phyloP scores from a whole-genome alignment of 2,113 vertebrate genomes.

The Vidua macroura region DNA sequence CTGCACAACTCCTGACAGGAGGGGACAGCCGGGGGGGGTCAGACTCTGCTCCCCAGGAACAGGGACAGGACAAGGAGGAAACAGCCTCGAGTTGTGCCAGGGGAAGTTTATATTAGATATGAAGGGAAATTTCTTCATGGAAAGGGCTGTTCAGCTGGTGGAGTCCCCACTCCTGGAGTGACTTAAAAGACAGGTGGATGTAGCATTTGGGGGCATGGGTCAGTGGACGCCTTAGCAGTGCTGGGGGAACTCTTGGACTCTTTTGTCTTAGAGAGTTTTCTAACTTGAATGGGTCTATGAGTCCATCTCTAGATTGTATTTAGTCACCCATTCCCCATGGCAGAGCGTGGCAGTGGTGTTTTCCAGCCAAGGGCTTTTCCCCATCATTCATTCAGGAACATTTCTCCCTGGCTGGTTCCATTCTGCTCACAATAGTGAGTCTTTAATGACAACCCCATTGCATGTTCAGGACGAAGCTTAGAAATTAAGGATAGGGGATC shows the following conservation, averaged over 20 bases:
- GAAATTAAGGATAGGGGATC: not conserved
- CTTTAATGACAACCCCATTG: not conserved
- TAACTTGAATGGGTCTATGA: not conserved
- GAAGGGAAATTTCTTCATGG: not conserved
- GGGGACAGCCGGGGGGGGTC: rapidly evolving
- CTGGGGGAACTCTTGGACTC: not conserved
- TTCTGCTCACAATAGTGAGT: not conserved
- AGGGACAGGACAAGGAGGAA: not conserved
- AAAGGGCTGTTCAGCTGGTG: not conserved
- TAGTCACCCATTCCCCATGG: not conserved
- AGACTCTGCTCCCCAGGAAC: not conserved
- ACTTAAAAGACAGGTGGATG: not conserved
- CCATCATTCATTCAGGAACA: not conserved
- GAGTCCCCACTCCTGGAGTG: not conserved
- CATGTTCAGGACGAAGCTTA: not conserved
- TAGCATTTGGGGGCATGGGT: not conserved
- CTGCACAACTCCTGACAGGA: not conserved
- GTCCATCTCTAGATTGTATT: rapidly evolving
- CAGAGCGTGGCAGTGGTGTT: rapidly evolving
- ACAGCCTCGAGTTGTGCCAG: not conserved
- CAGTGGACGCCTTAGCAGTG: not conserved
- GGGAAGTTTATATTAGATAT: not conserved
- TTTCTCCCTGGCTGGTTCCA: not conserved
- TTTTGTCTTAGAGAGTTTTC: not conserved
- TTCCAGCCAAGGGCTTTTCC: not conserved